Conservation (phyloP, 1,140 invertebrate genomes). For the Leptinotarsa texana region DNA sequence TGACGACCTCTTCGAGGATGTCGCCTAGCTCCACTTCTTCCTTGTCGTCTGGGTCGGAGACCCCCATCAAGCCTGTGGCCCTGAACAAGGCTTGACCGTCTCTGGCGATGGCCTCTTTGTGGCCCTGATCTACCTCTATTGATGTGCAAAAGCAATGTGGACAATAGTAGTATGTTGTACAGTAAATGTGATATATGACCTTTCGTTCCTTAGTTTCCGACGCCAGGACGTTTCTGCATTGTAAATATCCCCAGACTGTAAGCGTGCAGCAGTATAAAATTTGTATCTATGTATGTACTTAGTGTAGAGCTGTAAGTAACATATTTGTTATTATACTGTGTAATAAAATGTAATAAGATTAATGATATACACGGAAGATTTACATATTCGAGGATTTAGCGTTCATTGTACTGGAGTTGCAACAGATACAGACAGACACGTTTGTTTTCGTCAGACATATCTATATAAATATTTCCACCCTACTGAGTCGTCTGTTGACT, state of each 20-base stretch:
- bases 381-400: conserved; percentile 35
- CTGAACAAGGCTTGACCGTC: conserved; percentile 55
- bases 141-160: conserved; percentile 50
- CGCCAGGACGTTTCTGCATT: conserved; percentile 11
- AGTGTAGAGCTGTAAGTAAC: conserved; percentile 49
- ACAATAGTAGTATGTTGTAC: conserved; percentile 56
- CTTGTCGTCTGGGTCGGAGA: conserved; percentile 50
- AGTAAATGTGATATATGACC: conserved; percentile 56
- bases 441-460: conserved; percentile 43
- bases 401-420: conserved; percentile 39
- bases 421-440: conserved; percentile 24
- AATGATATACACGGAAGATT: conserved; percentile 32
- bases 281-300: conserved; percentile 57
- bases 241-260: conserved; percentile 32
- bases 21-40: conserved; percentile 47
- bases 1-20: conserved; percentile 49
- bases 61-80: conserved; percentile 53
- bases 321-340: conserved; percentile 53
- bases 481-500: conserved; percentile 51
- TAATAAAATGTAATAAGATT: conserved; percentile 29
- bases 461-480: conserved; percentile 33
- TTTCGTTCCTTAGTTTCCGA: conserved; percentile 51
- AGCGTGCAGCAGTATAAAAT: conserved; percentile 49
- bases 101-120: conserved; percentile 35
- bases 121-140: conserved; percentile 51